A percentile compares a stretch with the other conserved stretches of the same genome.
Evolutionary conservation across 1,140 invertebrate genomes (phyloP).

Genomic region (Drosophila jambulina): DNA sequence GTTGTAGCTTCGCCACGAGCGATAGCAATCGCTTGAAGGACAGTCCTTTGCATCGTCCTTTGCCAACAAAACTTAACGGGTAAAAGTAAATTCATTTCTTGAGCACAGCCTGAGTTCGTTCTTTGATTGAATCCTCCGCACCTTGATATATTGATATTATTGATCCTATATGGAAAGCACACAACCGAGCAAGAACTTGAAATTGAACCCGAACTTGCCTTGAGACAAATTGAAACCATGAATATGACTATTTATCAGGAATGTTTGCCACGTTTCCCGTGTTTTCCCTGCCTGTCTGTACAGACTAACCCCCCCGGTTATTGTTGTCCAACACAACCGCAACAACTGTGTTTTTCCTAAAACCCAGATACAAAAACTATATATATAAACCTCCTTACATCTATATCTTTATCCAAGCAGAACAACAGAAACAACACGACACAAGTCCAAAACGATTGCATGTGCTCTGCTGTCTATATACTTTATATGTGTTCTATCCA

Average conservation of each 20-base stretch:
- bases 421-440: constrained; percentile 60
- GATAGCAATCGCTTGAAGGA: constrained; percentile 82
- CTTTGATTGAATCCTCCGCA: constrained; percentile 56
- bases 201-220: constrained; percentile 57
- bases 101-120: constrained; percentile 73
- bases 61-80: constrained; percentile 85
- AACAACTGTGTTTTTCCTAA: constrained; percentile 54
- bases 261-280: constrained; percentile 50
- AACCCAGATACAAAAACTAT: constrained; percentile 46
- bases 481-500: constrained; percentile 24
- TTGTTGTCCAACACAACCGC: constrained; percentile 70
- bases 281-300: constrained; percentile 61
- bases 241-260: constrained; percentile 43
- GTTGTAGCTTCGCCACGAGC: constrained; percentile 82
- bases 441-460: constrained; percentile 51
- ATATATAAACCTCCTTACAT: constrained; percentile 8
- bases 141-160: constrained; percentile 39
- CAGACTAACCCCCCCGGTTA: constrained; percentile 52
- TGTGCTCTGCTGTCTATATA: constrained; percentile 60
- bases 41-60: constrained; percentile 84
- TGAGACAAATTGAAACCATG: constrained; percentile 54
- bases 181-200: constrained; percentile 48
- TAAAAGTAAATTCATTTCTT: constrained; percentile 82
- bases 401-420: constrained; percentile 20
- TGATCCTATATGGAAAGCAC: constrained; percentile 29